Evolutionary conservation across 2,888 invertebrate genomes (phyloP).

Genomic region (Drosophila bunnanda): DNA sequence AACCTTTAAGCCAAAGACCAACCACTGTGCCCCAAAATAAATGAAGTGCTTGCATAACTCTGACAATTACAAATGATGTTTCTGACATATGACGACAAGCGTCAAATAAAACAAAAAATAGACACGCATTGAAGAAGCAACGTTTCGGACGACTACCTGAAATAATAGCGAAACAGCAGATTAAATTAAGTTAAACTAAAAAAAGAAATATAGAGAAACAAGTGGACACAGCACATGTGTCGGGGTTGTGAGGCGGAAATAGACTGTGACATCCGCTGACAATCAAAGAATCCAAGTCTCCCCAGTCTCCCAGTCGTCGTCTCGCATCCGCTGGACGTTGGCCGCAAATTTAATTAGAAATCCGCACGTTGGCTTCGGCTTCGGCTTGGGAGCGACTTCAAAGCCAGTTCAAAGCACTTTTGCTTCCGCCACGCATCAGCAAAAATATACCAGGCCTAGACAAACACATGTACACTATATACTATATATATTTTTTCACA

Average conservation of each 20-base stretch:
- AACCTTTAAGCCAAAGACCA: conserved; percentile 17
- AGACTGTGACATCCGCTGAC: conserved; percentile 78
- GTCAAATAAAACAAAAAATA: conserved; percentile 13
- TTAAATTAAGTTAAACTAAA: conserved; percentile 34
- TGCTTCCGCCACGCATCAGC: conserved; percentile 49
- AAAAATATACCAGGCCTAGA: conserved; percentile 22
- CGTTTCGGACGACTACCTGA: conserved; percentile 36
- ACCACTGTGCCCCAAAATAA: conserved; percentile 45
- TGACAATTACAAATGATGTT: conserved; percentile 71
- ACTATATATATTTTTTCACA: conserved; percentile 57
- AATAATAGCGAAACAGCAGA: conserved; percentile 33
- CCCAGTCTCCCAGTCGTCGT: conserved; percentile 20
- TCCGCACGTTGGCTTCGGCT: conserved; percentile 53
- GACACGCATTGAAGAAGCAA: conserved; percentile 21
- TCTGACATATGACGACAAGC: conserved; percentile 50
- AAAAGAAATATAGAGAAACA: conserved; percentile 5
- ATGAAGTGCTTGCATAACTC: conserved; percentile 57
- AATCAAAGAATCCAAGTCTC: conserved; percentile 26
- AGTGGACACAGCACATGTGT: conserved; percentile 9
- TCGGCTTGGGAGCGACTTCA: conserved; percentile 17
- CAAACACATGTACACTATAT: neutral
- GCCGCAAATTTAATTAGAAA: conserved; percentile 72
- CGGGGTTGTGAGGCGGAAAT: conserved; percentile 63
- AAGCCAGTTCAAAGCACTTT: conserved; percentile 72
- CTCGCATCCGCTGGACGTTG: conserved; percentile 71